Conservation (phyloP, 1,140 invertebrate genomes). For the Pachyrhynchus sulphureomaculatus region DNA sequence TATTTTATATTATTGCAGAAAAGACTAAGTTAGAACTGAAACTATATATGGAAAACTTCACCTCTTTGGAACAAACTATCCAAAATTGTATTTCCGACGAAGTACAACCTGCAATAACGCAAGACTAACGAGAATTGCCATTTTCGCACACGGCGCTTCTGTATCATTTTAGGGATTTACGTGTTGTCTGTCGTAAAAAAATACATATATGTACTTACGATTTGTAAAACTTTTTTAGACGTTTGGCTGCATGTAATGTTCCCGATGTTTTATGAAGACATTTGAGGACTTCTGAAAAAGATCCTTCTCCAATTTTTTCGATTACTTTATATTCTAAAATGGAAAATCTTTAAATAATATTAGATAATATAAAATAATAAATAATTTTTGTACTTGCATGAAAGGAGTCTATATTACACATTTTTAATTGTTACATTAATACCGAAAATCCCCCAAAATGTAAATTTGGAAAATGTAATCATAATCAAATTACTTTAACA, state of each 20-base stretch:
- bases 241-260: constrained; percentile 60
- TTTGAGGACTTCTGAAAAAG: constrained; percentile 70
- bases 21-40: no score
- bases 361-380: background rate
- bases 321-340: constrained; percentile 59
- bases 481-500: background rate
- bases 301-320: constrained; percentile 65
- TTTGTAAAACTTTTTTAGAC: constrained; percentile 63
- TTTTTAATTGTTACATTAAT: background rate
- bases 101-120: no score
- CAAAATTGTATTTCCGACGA: no score
- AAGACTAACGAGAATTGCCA: no score
- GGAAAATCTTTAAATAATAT: background rate
- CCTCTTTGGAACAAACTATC: no score
- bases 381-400: constrained; percentile 18
- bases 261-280: constrained; percentile 61
- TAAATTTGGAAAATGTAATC: background rate
- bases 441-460: background rate
- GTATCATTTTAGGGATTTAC: no score
- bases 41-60: no score
- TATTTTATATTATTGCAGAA: no score
- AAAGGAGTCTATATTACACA: constrained; percentile 8
- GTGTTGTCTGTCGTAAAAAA: no score
- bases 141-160: no score
- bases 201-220: constrained; percentile 21